Conservation (phyloP, 1,140 invertebrate species). For the Lordiphosa clarofinis region DNA sequence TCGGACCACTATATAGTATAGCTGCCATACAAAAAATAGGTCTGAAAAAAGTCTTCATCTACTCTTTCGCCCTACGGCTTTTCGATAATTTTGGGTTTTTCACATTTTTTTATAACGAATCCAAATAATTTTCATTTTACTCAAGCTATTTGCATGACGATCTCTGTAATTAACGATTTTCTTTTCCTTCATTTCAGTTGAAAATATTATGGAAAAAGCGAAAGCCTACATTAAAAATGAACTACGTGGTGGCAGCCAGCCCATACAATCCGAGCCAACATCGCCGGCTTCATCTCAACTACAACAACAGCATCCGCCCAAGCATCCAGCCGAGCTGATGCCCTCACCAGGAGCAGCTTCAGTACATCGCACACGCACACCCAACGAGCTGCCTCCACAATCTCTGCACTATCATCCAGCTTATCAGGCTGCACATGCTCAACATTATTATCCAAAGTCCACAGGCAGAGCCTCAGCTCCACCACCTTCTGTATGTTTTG, state of each 20-base stretch:
- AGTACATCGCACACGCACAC: slow-evolving; percentile 29
- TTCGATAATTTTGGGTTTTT: too few relatives aligned
- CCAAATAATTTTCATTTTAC: too few relatives aligned
- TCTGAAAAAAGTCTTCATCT: too few relatives aligned
- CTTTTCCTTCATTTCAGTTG: slow-evolving; percentile 18
- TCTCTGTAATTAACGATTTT: too few relatives aligned
- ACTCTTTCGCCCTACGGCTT: too few relatives aligned
- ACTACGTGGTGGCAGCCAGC: slow-evolving; percentile 74
- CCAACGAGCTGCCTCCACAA: slow-evolving; percentile 30
- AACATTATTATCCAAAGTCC: slow-evolving; percentile 20
- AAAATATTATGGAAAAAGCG: slow-evolving; percentile 82
- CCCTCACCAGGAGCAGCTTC: slow-evolving; percentile 42
- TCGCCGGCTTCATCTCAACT: slow-evolving; percentile 23
- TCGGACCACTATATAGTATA: too few relatives aligned
- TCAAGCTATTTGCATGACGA: too few relatives aligned
- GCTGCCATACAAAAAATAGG: too few relatives aligned
- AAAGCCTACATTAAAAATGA: slow-evolving; percentile 84
- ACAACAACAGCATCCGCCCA: slow-evolving; percentile 17
- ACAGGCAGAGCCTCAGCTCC: slow-evolving; percentile 57
- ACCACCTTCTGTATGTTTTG: slow-evolving; percentile 86
- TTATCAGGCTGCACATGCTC: slow-evolving; percentile 2
- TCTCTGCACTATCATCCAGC: slow-evolving; percentile 38
- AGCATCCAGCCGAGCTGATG: slow-evolving; percentile 50
- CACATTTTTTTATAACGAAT: too few relatives aligned
- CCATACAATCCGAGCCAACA: slow-evolving; percentile 56